Evolutionary conservation across 1,140 invertebrate species (phyloP), one percentile per base, ranked within the genome.

Genomic region (Drosophila navojoa): DNA sequence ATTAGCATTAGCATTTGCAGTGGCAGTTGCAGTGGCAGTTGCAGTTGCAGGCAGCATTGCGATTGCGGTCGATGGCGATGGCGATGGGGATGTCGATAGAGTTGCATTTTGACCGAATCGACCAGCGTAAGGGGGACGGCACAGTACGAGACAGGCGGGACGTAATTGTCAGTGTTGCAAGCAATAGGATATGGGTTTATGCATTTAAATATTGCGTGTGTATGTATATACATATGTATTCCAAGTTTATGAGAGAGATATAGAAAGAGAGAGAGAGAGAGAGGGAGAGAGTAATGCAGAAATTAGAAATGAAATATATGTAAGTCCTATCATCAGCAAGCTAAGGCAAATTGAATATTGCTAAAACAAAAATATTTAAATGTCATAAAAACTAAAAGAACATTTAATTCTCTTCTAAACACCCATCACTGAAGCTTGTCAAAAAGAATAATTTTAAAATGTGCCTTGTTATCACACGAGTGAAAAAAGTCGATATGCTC

Each of bases 301-400:
- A 71, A 63, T 66, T 61, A 64, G 15, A 82, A 73, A 69, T 25
- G 49, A 69, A 79, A 57, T 72, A 62, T 40, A 57, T 72, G 58
- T 40, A 63, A 70, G 35, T 27, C 29, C 54, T 55, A 76, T 61
- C 58, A 67, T 49, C 47, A 75, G 52, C 62, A 16, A 54, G 59
- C 32, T 45, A 47, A 44, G 57, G 32, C 54, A 50, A 22, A 22
- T 22, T 22, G 19, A 22, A 22, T 3, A 2, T 22, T 1, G 19
- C 19, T 2, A 22, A 22, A 22, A 22, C 19, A 52, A 29, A 64
- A 29, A 25, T 42, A 64, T 57, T 32, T 2, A 40, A 16, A 35
- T 32, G 38, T 19, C 15, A 19, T 58, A 44, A 35, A 59, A 59
- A n/a, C 11, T 55, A 67, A 72, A 59, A 16, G 40, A 29, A 60